Percentiles rank a stretch among this genome's conserved stretches.
These are phyloP conservation scores for Pantelozetes paolii DNA, from an alignment of 2,888 invertebrate species.

Conservation along the genomic window DNA sequence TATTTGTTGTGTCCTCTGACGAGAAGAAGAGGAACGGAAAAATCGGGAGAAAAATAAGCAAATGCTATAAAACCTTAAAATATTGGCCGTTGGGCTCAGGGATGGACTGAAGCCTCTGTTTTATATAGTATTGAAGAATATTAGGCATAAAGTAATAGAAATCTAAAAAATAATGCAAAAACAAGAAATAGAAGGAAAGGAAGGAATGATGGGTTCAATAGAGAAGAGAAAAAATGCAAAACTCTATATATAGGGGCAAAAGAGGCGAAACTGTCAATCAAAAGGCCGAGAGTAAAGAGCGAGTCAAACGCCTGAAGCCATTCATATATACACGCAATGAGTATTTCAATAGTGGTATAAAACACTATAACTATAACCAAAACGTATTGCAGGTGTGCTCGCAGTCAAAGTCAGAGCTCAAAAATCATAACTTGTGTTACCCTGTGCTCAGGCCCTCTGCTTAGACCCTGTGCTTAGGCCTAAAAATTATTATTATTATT, in stretches of 20 bases:
- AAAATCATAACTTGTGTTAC: slow-evolving; percentile 8
- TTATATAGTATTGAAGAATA: background rate
- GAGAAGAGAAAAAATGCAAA: background rate
- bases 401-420: background rate
- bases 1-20: slow-evolving; percentile 20
- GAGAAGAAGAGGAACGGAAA: background rate
- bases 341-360: slow-evolving; percentile 6
- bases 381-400: slow-evolving; percentile 33
- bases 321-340: slow-evolving; percentile 12
- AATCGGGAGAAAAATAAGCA: background rate
- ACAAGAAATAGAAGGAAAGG: background rate
- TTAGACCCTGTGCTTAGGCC: slow-evolving; percentile 7
- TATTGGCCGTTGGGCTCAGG: background rate
- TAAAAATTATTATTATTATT: slow-evolving; percentile 31
- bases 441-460: slow-evolving; percentile 7
- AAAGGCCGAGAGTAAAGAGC: background rate
- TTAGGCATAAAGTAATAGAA: background rate
- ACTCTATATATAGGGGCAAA: slow-evolving; percentile 20
- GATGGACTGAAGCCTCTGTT: background rate
- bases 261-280: slow-evolving; percentile 37
- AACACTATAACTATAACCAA: slow-evolving; percentile 17
- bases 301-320: slow-evolving; percentile 27
- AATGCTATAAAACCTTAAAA: background rate
- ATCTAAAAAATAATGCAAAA: background rate
- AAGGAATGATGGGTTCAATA: background rate